These are phyloP conservation scores for Venustaconcha ellipsiformis DNA, from an alignment of 1,140 invertebrate species.

Conservation along the genomic window DNA sequence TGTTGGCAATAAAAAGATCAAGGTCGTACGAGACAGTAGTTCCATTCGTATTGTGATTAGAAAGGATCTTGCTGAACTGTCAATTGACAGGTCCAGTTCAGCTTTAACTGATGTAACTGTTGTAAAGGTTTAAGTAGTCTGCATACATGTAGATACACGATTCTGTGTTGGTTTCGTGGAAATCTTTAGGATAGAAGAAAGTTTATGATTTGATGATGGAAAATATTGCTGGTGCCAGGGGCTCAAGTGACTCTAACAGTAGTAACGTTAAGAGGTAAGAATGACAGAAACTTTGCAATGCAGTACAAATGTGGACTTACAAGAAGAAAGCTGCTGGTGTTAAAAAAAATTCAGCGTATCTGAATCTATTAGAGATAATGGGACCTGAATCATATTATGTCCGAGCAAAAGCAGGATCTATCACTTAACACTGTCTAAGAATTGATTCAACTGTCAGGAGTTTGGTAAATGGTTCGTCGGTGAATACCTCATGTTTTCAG, in stretches of 20 bases:
- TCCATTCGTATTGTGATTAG: constrained; percentile 32
- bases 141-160: constrained; percentile 25
- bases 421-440: neutral
- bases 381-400: constrained; percentile 3
- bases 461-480: neutral
- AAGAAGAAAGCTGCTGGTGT: neutral
- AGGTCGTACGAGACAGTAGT: constrained; percentile 33
- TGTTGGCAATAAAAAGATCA: constrained; percentile 12
- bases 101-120: constrained; percentile 24
- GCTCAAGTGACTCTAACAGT: neutral
- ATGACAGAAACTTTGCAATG: no score
- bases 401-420: neutral
- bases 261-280: no score
- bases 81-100: constrained; percentile 19
- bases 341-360: neutral
- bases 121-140: constrained; percentile 18
- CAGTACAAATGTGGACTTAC: neutral
- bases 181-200: constrained; percentile 30
- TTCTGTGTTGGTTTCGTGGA: constrained; percentile 19
- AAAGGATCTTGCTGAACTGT: neutral
- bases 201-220: constrained; percentile 37
- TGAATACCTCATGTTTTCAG: neutral
- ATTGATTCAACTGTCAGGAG: neutral
- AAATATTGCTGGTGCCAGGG: constrained; percentile 31
- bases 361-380: neutral